A percentile compares a stretch with the other conserved stretches of the same genome.
Evolutionary conservation across 1,140 invertebrate species (phyloP).

Genomic region (Centruroides vittatus): DNA sequence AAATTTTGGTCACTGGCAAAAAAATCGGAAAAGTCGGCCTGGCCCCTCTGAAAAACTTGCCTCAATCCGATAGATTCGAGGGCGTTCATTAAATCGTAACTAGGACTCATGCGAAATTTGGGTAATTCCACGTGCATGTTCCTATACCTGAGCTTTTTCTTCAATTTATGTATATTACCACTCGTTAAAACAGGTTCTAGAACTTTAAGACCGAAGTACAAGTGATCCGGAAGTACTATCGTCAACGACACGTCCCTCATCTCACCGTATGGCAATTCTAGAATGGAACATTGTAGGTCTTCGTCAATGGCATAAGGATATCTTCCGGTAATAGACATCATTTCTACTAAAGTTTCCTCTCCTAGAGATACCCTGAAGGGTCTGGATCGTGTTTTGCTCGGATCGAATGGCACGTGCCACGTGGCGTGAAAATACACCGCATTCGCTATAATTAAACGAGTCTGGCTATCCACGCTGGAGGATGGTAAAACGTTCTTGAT

Average conservation of each 20-base stretch:
- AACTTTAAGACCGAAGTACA: slow-evolving; percentile 15
- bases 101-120: slow-evolving; percentile 60
- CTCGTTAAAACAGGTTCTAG: slow-evolving; percentile 17
- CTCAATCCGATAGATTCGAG: slow-evolving; percentile 17
- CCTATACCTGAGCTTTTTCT: slow-evolving; percentile 14
- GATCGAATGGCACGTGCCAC: slow-evolving; percentile 32
- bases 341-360: slow-evolving; percentile 15
- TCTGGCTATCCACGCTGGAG: slow-evolving; percentile 17
- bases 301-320: slow-evolving; percentile 19
- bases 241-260: slow-evolving; percentile 63
- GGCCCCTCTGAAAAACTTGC: slow-evolving; percentile 15
- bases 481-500: slow-evolving; percentile 41
- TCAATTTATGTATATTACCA: slow-evolving; percentile 13
- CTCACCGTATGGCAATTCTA: slow-evolving; percentile 76
- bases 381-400: slow-evolving; percentile 12
- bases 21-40: slow-evolving; percentile 13
- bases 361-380: slow-evolving; percentile 24
- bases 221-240: slow-evolving; percentile 22
- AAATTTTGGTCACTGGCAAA: slow-evolving; percentile 13
- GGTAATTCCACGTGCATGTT: slow-evolving; percentile 63
- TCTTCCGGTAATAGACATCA: slow-evolving; percentile 18
- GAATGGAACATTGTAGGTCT: slow-evolving; percentile 52
- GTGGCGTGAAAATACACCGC: slow-evolving; percentile 29
- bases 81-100: slow-evolving; percentile 15
- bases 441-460: slow-evolving; percentile 32